These are phyloP conservation scores for Ornithoptera priamus DNA, from an alignment of 2,888 invertebrate species.

Conservation along the genomic window DNA sequence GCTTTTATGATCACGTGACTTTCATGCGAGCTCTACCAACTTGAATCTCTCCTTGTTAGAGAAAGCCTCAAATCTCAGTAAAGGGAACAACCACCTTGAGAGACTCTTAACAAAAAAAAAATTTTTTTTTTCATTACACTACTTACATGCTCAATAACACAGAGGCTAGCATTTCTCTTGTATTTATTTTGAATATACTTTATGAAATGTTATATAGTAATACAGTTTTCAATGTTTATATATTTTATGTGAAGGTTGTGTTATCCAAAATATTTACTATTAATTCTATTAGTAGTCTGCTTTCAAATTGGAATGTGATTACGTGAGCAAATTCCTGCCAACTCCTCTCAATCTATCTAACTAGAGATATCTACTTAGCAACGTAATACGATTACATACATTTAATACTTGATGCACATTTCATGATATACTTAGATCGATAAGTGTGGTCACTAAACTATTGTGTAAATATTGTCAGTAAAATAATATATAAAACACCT, in stretches of 20 bases:
- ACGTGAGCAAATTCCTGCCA: conserved; percentile 78
- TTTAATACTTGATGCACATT: conserved; percentile 71
- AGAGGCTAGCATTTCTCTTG: conserved; percentile 89
- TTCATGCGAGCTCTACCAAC: not conserved
- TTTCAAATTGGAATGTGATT: conserved; percentile 62
- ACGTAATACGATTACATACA: conserved; percentile 75
- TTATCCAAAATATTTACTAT: conserved; percentile 51
- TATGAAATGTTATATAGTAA: no score
- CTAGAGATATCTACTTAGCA: conserved; percentile 51
- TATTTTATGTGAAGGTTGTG: conserved; percentile 66
- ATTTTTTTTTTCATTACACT: conserved; percentile 7
- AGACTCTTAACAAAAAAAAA: no score
- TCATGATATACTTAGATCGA: conserved; percentile 77
- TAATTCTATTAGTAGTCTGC: conserved; percentile 48
- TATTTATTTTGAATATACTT: no score
- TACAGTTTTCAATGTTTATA: conserved; percentile 39
- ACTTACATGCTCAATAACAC: conserved; percentile 92
- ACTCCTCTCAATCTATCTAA: conserved; percentile 49
- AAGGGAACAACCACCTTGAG: no score
- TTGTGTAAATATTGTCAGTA: conserved; percentile 78
- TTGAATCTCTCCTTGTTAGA: no score
- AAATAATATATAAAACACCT: conserved; percentile 50
- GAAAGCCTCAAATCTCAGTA: no score
- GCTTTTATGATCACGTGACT: not conserved
- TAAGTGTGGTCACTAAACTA: conserved; percentile 76